phyloP scores from a whole-genome alignment of 2,797 vertebrate species.

The Ptychobarbus kaznakovi region DNA sequence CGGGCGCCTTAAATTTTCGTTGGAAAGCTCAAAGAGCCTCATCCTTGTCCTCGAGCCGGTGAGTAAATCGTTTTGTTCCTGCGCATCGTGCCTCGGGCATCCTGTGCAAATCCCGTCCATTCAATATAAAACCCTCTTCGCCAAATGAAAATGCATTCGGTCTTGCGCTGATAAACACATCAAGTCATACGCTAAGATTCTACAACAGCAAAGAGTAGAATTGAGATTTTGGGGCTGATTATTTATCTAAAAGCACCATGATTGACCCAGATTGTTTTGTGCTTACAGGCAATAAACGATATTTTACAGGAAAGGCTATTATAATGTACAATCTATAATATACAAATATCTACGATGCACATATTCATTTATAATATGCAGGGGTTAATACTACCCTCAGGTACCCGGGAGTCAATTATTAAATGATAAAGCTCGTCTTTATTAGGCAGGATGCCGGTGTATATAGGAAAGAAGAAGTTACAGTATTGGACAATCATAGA shows the following conservation, averaged over 20 bases:
- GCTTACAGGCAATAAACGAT: background rate
- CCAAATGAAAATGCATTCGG: background rate
- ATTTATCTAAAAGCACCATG: background rate
- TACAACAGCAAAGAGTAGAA: background rate
- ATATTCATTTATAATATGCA: too few relatives aligned
- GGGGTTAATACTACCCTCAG: too few relatives aligned
- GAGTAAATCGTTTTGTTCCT: constrained; percentile 29
- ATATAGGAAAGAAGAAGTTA: too few relatives aligned
- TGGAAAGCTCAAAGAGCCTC: constrained; percentile 7
- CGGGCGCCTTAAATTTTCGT: background rate
- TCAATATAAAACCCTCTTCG: background rate
- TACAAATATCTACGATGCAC: background rate
- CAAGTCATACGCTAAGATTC: background rate
- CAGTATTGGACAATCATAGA: too few relatives aligned
- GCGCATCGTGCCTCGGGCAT: constrained; percentile 10
- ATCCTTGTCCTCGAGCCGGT: constrained; percentile 17
- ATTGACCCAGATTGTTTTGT: background rate
- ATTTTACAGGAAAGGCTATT: background rate
- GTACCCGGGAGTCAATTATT: too few relatives aligned
- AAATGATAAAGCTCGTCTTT: too few relatives aligned
- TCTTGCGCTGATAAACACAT: background rate
- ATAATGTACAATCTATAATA: background rate
- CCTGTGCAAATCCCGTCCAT: constrained; percentile 21
- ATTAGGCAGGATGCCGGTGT: too few relatives aligned
- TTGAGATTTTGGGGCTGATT: background rate